These are phyloP conservation scores for Diploscapter pachys DNA, from an alignment of 1,140 invertebrate species.

Conservation along the genomic window DNA sequence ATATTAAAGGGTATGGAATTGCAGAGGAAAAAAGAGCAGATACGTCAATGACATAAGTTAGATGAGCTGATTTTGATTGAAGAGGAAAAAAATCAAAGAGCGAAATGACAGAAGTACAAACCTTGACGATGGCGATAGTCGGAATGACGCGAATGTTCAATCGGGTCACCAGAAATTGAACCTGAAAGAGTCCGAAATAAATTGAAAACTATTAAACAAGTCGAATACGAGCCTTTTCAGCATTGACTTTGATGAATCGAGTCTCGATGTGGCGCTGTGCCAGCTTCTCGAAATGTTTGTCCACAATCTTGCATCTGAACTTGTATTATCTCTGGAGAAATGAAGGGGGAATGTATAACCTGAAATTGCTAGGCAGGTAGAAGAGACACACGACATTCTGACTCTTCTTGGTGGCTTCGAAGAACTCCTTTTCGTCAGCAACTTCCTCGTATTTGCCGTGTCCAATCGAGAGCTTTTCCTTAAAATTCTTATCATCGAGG, in stretches of 20 bases:
- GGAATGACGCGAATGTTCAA: slow-evolving; percentile 84
- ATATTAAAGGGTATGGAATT: too few species aligned
- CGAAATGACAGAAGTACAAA: too few species aligned
- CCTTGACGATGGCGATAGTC: slow-evolving; percentile 76
- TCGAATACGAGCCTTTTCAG: slow-evolving; percentile 72
- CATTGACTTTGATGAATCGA: slow-evolving; percentile 85
- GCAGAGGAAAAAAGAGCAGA: too few species aligned
- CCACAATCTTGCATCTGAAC: slow-evolving; percentile 79
- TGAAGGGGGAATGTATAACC: not conserved
- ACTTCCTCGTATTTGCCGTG: slow-evolving; percentile 88
- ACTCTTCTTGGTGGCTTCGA: slow-evolving; percentile 83
- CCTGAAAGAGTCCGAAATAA: slow-evolving; percentile 2
- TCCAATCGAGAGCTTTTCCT: slow-evolving; percentile 66
- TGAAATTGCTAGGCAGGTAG: slow-evolving; percentile 63
- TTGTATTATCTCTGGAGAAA: slow-evolving; percentile 66
- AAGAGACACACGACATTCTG: slow-evolving; percentile 89
- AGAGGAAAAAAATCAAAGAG: too few species aligned
- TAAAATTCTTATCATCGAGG: slow-evolving; percentile 4
- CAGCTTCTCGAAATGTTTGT: slow-evolving; percentile 83
- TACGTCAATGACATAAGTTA: too few species aligned
- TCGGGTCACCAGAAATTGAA: slow-evolving; percentile 72
- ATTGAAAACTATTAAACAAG: not conserved
- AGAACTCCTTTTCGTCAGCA: slow-evolving; percentile 87
- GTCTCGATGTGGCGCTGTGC: slow-evolving; percentile 85
- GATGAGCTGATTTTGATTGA: too few species aligned